A percentile compares a stretch with the other conserved stretches of the same genome.
phyloP scores from a whole-genome alignment of 2,888 invertebrate genomes.

The Brassicogethes aeneus region DNA sequence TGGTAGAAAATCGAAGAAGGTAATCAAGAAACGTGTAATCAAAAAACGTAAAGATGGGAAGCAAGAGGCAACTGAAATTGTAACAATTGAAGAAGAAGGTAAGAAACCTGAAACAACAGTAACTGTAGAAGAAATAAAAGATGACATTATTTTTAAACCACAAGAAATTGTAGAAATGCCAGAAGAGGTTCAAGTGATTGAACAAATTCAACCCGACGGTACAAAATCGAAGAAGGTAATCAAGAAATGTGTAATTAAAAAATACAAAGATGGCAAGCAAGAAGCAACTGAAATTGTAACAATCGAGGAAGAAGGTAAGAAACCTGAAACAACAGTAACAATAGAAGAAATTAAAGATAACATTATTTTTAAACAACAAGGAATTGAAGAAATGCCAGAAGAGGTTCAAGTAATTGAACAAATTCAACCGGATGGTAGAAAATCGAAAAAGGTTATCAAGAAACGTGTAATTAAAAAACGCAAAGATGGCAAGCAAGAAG shows the following conservation, averaged over 20 bases:
- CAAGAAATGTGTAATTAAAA: slow-evolving; percentile 38
- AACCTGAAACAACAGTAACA: slow-evolving; percentile 25
- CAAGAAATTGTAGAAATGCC: slow-evolving; percentile 33
- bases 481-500: slow-evolving; percentile 28
- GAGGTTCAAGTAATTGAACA: slow-evolving; percentile 17
- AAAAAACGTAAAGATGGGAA: slow-evolving; percentile 28
- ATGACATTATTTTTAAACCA: slow-evolving; percentile 30
- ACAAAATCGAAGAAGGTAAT: slow-evolving; percentile 24
- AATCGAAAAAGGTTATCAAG: slow-evolving; percentile 21
- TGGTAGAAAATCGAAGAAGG: slow-evolving; percentile 31
- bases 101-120: slow-evolving; percentile 37
- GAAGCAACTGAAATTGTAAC: slow-evolving; percentile 34
- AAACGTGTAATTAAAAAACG: slow-evolving; percentile 23
- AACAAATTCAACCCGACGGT: slow-evolving; percentile 14
- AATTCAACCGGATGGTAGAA: slow-evolving; percentile 18
- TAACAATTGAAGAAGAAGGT: slow-evolving; percentile 32
- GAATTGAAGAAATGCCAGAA: slow-evolving; percentile 22
- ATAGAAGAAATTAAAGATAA: slow-evolving; percentile 30
- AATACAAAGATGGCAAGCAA: slow-evolving; percentile 35
- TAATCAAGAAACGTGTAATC: slow-evolving; percentile 23
- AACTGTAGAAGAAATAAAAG: slow-evolving; percentile 33
- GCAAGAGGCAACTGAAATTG: slow-evolving; percentile 26
- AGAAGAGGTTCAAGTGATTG: slow-evolving; percentile 21
- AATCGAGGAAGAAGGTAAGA: slow-evolving; percentile 34
- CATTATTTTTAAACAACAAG: slow-evolving; percentile 14